phyloP scores from a whole-genome alignment of 2,888 invertebrate species.

The Pterobdella sp. region DNA sequence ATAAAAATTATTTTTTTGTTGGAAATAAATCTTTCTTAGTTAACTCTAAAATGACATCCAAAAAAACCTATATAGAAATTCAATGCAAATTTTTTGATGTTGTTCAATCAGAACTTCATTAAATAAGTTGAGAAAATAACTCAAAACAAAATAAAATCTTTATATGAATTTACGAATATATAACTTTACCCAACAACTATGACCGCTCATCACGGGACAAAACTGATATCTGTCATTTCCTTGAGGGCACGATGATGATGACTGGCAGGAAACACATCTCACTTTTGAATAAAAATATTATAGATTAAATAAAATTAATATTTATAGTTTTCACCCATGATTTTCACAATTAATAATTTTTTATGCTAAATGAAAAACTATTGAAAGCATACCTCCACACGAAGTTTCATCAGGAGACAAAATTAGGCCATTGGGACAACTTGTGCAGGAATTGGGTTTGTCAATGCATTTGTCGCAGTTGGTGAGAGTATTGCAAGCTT shows the following conservation, averaged over 20 bases:
- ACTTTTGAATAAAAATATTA: constrained; percentile 5
- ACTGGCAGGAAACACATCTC: constrained; percentile 19
- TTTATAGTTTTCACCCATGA: neutral
- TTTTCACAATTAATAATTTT: neutral
- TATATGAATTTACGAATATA: too few species aligned
- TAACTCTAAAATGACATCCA: too few species aligned
- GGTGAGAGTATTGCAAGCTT: constrained; percentile 27
- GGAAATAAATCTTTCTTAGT: too few species aligned
- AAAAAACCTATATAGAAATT: too few species aligned
- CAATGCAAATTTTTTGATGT: too few species aligned
- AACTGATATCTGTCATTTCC: constrained; percentile 12
- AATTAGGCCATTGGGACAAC: constrained; percentile 30
- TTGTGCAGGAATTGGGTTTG: constrained; percentile 21
- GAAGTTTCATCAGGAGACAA: constrained; percentile 26
- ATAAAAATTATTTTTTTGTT: too few species aligned
- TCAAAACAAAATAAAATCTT: too few species aligned
- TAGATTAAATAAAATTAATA: neutral
- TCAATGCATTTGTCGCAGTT: constrained; percentile 32
- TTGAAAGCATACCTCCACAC: constrained; percentile 32
- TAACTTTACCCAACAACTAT: constrained; percentile 28
- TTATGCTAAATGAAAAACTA: neutral
- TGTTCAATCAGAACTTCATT: too few species aligned
- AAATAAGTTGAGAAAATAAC: too few species aligned
- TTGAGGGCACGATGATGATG: constrained; percentile 5
- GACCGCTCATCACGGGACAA: constrained; percentile 25